A percentile compares a stretch with the other conserved stretches of the same genome.
These are phyloP conservation scores for Leptoclinus maculatus DNA, from an alignment of 2,797 vertebrate species.

Conservation along the genomic window DNA sequence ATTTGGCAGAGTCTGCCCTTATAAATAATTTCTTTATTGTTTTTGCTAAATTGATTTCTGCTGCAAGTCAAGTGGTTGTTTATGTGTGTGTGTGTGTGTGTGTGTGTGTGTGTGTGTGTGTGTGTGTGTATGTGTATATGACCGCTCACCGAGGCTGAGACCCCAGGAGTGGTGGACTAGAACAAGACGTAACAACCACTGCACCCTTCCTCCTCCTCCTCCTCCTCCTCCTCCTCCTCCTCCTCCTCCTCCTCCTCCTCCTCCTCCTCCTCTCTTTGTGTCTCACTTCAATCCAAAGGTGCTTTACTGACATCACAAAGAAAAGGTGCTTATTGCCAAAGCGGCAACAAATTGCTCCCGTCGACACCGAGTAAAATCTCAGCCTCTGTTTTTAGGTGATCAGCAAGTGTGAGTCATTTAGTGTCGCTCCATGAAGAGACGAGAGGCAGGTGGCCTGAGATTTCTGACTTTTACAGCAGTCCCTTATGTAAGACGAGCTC, in stretches of 20 bases:
- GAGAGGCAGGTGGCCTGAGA: neutral
- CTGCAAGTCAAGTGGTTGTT: slow-evolving; percentile 41
- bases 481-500: no score
- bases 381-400: neutral
- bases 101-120: slow-evolving; percentile 14
- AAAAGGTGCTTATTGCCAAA: neutral
- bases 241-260: slow-evolving; percentile 14
- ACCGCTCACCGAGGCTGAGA: slow-evolving; percentile 58
- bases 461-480: neutral
- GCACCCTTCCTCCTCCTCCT: neutral
- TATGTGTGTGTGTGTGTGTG: slow-evolving; percentile 28
- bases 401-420: neutral
- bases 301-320: neutral
- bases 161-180: slow-evolving; percentile 69
- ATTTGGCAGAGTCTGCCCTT: slow-evolving; percentile 78
- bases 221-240: slow-evolving; percentile 7
- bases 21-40: slow-evolving; percentile 86
- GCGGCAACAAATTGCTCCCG: slow-evolving; percentile 5
- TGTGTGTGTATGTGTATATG: slow-evolving; percentile 11
- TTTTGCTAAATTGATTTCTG: slow-evolving; percentile 84
- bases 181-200: slow-evolving; percentile 44
- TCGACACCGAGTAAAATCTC: neutral
- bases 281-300: slow-evolving; percentile 21
- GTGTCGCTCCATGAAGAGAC: neutral
- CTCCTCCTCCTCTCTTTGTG: neutral